Evolutionary conservation across 92 coral and sea anemone species (phyloP).

Genomic region (Meandrina meandrites): DNA sequence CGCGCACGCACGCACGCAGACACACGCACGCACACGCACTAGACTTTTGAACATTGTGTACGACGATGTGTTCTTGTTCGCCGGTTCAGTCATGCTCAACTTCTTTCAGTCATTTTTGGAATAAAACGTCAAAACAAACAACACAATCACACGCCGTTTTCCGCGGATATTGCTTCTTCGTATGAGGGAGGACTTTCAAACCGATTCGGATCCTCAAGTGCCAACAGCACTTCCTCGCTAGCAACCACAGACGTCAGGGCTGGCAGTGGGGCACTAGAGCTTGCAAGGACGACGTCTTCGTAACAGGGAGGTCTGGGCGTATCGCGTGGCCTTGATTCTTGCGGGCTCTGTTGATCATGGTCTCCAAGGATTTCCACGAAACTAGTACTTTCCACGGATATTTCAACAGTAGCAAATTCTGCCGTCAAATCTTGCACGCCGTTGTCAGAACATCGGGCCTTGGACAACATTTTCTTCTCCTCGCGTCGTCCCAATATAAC

Average conservation of each 20-base stretch:
- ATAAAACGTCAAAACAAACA: neutral
- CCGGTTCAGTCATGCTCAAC: neutral
- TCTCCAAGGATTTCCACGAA: neutral
- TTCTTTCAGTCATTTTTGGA: neutral
- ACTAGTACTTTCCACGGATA: neutral
- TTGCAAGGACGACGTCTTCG: neutral
- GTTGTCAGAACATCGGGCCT: neutral
- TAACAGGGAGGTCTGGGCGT: neutral
- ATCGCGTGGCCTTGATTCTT: neutral
- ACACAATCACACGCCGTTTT: neutral
- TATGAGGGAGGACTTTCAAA: conserved; percentile 19
- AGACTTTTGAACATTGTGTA: too few relatives aligned
- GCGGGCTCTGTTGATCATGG: neutral
- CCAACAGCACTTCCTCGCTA: neutral
- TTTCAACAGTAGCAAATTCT: neutral
- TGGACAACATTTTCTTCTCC: neutral
- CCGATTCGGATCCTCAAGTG: neutral
- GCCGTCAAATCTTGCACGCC: neutral
- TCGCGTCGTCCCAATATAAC: neutral
- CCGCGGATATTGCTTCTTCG: conserved; percentile 16
- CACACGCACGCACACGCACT: neutral
- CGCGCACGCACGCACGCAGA: neutral
- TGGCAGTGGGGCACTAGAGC: neutral
- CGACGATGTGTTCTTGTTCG: neutral
- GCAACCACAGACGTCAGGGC: neutral